Conservation (phyloP, 2,888 invertebrate genomes). For the Dioctria linearis region DNA sequence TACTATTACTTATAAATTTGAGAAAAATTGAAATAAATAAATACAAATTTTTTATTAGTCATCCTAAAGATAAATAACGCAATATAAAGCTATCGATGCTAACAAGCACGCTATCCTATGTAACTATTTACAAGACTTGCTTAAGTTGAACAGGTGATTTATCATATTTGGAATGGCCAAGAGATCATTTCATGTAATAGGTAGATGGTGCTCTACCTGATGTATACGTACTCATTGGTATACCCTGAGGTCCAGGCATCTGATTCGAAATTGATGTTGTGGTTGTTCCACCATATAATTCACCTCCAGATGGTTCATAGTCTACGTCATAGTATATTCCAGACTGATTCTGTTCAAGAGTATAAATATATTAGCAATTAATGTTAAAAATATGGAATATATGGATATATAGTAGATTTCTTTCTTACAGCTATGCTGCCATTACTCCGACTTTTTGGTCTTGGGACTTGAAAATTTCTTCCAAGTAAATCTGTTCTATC, state of each 20-base stretch:
- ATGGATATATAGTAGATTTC: no score
- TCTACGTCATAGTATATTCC: constrained; percentile 93
- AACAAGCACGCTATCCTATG: neutral
- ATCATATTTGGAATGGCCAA: constrained; percentile 16
- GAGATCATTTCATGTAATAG: constrained; percentile 69
- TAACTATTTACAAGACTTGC: constrained; percentile 24
- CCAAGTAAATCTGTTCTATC: constrained; percentile 85
- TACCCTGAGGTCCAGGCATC: constrained; percentile 77
- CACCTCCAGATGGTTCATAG: constrained; percentile 78
- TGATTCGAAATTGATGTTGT: constrained; percentile 74
- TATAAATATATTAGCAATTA: constrained; percentile 25
- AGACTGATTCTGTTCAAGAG: constrained; percentile 82
- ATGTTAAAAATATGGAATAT: neutral
- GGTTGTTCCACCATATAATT: constrained; percentile 72
- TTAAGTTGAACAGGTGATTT: neutral
- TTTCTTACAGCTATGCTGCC: constrained; percentile 72
- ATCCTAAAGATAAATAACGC: neutral
- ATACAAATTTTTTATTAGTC: neutral
- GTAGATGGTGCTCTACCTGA: constrained; percentile 79
- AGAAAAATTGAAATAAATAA: constrained; percentile 17
- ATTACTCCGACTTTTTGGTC: constrained; percentile 85
- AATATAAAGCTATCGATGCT: constrained; percentile 19
- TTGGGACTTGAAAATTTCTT: constrained; percentile 82
- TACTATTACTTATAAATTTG: no score
- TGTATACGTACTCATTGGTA: constrained; percentile 88